These are phyloP conservation scores for Murina feae DNA, from an alignment of 2,113 vertebrate genomes.

Conservation along the genomic window DNA sequence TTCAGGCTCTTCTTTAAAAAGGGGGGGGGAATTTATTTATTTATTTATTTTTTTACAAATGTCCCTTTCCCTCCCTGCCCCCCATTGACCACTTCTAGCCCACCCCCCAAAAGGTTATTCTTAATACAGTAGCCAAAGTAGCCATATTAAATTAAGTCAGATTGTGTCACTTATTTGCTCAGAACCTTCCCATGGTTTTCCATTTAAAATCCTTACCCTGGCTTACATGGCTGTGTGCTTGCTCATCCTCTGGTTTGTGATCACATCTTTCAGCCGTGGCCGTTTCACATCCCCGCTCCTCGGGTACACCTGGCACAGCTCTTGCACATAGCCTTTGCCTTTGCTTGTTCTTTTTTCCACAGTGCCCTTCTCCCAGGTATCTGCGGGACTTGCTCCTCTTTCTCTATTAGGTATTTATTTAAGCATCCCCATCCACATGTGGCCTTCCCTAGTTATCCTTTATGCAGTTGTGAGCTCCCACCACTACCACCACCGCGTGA, in stretches of 20 bases:
- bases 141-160: background rate
- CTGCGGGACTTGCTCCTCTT: background rate
- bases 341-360: background rate
- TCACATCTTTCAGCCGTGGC: background rate
- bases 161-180: background rate
- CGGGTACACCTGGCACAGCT: background rate
- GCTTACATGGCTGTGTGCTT: background rate
- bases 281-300: background rate
- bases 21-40: no score
- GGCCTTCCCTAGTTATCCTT: background rate
- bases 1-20: background rate
- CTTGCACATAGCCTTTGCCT: background rate
- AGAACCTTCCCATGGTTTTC: background rate
- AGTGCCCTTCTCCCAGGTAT: background rate
- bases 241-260: background rate
- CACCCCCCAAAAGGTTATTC: background rate
- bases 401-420: background rate
- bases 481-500: no score
- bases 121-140: background rate
- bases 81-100: no score
- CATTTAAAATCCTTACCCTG: background rate
- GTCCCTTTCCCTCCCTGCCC: no score
- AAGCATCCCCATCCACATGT: background rate
- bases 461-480: background rate
- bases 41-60: no score